Percentiles rank a stretch among this genome's conserved stretches.
Evolutionary conservation across 2,888 invertebrate genomes (phyloP).

Genomic region (Zelleria hepariella): DNA sequence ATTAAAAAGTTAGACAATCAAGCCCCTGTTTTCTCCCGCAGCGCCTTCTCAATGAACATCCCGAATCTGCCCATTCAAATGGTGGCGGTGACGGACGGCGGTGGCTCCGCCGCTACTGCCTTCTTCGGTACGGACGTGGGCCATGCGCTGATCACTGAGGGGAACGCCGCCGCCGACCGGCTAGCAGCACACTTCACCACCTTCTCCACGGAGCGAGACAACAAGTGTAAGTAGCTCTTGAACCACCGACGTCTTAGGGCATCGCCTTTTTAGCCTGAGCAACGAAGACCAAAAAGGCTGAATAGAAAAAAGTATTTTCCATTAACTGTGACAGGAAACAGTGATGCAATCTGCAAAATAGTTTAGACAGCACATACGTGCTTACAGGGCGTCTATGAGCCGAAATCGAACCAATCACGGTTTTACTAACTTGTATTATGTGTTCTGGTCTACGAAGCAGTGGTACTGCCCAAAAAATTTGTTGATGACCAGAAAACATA

Average conservation of each 20-base stretch:
- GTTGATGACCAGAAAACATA: no score
- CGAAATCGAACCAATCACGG: no score
- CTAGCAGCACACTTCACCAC: slow-evolving; percentile 94
- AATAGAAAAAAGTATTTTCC: no score
- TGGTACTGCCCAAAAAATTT: no score
- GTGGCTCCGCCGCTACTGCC: slow-evolving; percentile 82
- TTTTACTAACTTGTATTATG: no score
- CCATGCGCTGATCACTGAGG: slow-evolving; percentile 92
- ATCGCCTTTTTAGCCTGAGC: slow-evolving; percentile 87
- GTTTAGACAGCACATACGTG: no score
- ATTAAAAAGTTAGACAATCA: no score
- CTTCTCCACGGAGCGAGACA: slow-evolving; percentile 85
- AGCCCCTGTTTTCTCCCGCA: not conserved
- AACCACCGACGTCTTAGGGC: slow-evolving; percentile 79
- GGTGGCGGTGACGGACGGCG: slow-evolving; percentile 92
- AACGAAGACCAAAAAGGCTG: slow-evolving; percentile 74
- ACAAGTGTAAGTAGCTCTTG: slow-evolving; percentile 84
- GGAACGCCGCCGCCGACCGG: slow-evolving; percentile 91
- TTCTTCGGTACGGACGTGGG: slow-evolving; percentile 92
- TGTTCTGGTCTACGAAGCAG: no score
- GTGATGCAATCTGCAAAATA: no score
- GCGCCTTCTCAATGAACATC: slow-evolving; percentile 87
- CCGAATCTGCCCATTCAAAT: slow-evolving; percentile 94
- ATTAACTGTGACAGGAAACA: no score
- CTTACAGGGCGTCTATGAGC: no score